Evolutionary conservation across 2,797 vertebrate genomes (phyloP), one percentile per base, ranked within the genome.

Genomic region (Oreochromis grahami): DNA sequence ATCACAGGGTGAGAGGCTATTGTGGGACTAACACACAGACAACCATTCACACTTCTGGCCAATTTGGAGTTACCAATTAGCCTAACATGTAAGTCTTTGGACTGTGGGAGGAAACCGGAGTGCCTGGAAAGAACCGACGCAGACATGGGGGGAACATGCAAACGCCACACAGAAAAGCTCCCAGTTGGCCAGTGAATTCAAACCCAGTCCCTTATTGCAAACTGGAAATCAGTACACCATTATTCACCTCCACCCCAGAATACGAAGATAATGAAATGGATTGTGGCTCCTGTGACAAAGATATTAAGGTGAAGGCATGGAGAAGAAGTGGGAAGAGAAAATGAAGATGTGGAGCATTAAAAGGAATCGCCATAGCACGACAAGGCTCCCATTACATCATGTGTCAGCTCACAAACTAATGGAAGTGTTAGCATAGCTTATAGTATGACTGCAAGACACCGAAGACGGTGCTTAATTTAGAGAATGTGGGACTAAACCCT

Each of bases 371-470:
- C 85, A 80, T 83, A 87, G 86, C 87, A 86, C 85, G 86, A 90
- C 91, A 92, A 85, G 89, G 87, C 86, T 88, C 91, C 79, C 86
- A 86, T 94, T 93, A 91, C 85, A 85, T 85, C 87, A 88, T 80
- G 83, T 89, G 89, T 92, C 93, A 87, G 87, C 90, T 91, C 90
- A 91, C 89, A 91, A 92, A 91, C 91, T 90, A 92, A 95, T 91
- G 91, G 91, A 93, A 88, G 87, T 89, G 90, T 94, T 93, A 95
- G 90, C 89, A 91, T 91, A 89, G 90, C 93, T 92, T 88, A 92
- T 84, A 81, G 38, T 85, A 86, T 65, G 85, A 92, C 87, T 89
- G 84, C 83, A 91, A 92, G 91, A 92, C 89, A 92, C 45, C 85
- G 82, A 85, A 90, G 88, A 93, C 86, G 76, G 90, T 93, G 79